phyloP scores from a whole-genome alignment of 2,113 vertebrate genomes.

The Prunella himalayana region DNA sequence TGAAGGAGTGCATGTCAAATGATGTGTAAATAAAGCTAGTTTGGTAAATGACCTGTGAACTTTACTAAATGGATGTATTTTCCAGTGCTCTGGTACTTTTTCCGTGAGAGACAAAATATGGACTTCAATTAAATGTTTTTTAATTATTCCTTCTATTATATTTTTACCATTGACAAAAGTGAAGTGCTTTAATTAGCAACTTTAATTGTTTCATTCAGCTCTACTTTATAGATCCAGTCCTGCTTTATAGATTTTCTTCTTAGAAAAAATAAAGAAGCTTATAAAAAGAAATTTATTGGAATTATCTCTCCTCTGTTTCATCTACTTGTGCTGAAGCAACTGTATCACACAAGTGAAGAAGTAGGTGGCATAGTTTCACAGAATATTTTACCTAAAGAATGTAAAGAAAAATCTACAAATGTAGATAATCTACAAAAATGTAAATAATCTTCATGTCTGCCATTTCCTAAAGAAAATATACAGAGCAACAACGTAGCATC shows the following conservation, averaged over 20 bases:
- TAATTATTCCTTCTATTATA: background rate
- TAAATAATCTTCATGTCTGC: background rate
- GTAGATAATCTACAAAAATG: background rate
- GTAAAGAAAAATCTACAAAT: background rate
- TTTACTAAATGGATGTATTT: background rate
- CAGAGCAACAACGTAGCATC: background rate
- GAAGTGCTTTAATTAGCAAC: background rate
- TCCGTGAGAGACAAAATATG: background rate
- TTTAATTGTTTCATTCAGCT: background rate
- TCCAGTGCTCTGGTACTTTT: background rate
- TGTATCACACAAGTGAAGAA: background rate
- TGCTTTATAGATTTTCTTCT: background rate
- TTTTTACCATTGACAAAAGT: background rate
- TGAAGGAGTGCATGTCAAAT: background rate
- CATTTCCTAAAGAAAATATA: background rate
- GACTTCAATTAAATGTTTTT: background rate
- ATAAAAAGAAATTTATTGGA: background rate
- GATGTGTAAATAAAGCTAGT: background rate
- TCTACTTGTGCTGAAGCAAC: background rate
- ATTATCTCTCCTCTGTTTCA: background rate
- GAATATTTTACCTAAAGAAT: background rate
- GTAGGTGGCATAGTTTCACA: background rate
- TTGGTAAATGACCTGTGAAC: background rate
- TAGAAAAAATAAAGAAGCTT: background rate
- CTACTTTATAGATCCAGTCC: background rate